Conservation (phyloP, 2,888 invertebrate species). For the Apamea anceps region DNA sequence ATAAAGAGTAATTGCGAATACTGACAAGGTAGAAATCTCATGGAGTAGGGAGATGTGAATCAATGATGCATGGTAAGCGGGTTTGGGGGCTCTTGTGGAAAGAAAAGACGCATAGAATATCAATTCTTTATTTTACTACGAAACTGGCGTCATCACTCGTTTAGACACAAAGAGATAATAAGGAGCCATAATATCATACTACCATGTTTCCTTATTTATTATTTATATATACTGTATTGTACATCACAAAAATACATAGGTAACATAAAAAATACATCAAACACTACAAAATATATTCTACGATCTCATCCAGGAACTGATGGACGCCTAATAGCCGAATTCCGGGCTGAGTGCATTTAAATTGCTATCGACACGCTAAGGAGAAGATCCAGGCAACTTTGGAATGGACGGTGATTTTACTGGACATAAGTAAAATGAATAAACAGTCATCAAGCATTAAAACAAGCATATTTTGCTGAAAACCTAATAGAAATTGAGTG, state of each 20-base stretch:
- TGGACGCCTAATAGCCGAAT: too few species aligned
- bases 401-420: too few species aligned
- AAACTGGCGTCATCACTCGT: background rate
- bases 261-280: too few species aligned
- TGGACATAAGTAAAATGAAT: too few species aligned
- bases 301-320: too few species aligned
- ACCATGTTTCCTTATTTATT: too few species aligned
- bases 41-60: conserved; percentile 9
- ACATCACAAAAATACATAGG: too few species aligned
- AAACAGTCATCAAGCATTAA: background rate
- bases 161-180: background rate
- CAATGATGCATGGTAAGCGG: conserved; percentile 38
- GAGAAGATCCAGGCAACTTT: too few species aligned
- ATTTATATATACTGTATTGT: too few species aligned
- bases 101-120: background rate
- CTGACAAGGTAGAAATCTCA: conserved; percentile 28
- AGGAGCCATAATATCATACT: background rate
- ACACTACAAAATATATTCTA: too few species aligned
- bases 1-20: conserved; percentile 34
- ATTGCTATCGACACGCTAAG: too few species aligned
- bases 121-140: background rate
- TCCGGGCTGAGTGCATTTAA: too few species aligned
- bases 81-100: background rate
- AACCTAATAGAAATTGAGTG: background rate
- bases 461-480: background rate